A percentile compares a stretch with the other conserved stretches of the same genome.
Conservation (phyloP, 2,888 invertebrate genomes). For the Torymus tubicola region DNA sequence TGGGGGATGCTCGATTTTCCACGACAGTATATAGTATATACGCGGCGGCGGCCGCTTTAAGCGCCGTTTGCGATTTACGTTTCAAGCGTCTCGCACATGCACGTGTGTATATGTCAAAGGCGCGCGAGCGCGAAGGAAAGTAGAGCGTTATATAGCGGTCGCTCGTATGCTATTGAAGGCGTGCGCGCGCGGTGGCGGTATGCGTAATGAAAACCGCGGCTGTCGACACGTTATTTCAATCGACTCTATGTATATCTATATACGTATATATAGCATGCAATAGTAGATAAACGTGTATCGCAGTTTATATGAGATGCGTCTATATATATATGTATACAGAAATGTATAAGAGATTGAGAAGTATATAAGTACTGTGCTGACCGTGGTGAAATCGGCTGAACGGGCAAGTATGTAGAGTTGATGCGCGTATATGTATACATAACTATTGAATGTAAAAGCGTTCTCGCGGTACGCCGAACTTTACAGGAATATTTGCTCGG, state of each 20-base stretch:
- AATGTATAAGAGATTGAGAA: too few relatives aligned
- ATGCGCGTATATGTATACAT: too few relatives aligned
- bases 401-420: too few relatives aligned
- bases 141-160: conserved; percentile 11
- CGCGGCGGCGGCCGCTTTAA: background rate
- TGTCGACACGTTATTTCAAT: conserved; percentile 5
- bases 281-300: background rate
- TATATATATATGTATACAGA: too few relatives aligned
- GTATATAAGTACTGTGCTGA: too few relatives aligned
- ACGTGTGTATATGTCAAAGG: conserved; percentile 1
- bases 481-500: too few relatives aligned
- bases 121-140: conserved; percentile 4
- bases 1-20: conserved; percentile 36
- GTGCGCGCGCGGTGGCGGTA: background rate
- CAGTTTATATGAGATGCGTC: background rate
- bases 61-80: conserved; percentile 17
- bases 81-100: conserved; percentile 2
- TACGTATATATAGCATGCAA: too few relatives aligned
- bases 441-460: too few relatives aligned
- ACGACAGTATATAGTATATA: background rate
- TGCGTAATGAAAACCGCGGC: conserved; percentile 9
- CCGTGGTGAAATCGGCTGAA: too few relatives aligned
- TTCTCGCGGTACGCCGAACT: too few relatives aligned
- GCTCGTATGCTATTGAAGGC: conserved; percentile 15
- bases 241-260: background rate